These are phyloP conservation scores for Anas platyrhynchos DNA, from an alignment of 2,113 vertebrate species.

Conservation along the genomic window DNA sequence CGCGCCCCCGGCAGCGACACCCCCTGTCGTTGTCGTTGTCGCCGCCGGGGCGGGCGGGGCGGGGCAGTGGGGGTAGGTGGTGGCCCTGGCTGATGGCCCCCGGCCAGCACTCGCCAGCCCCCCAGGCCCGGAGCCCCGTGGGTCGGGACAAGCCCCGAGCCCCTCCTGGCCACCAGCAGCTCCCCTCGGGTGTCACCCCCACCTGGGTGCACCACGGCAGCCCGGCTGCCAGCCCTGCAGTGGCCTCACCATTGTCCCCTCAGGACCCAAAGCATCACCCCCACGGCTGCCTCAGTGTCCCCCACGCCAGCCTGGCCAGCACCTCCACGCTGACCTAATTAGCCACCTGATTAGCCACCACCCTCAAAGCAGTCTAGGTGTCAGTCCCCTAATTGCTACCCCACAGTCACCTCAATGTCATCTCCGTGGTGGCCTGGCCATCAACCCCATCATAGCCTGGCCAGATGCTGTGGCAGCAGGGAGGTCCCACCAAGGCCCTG, in stretches of 20 bases:
- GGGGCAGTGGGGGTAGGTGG: background rate
- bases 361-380: background rate
- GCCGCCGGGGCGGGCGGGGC: background rate
- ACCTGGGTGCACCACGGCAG: background rate
- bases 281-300: rapidly evolving
- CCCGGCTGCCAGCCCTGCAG: background rate
- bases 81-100: too few species aligned
- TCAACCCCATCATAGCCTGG: too few species aligned
- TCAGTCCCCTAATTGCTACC: background rate
- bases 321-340: background rate
- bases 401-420: too few species aligned
- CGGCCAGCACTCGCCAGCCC: too few species aligned
- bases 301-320: background rate
- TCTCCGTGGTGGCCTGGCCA: too few species aligned
- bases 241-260: background rate
- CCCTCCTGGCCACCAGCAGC: too few species aligned
- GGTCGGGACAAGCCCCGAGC: too few species aligned
- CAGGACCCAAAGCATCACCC: background rate
- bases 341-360: background rate
- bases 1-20: background rate
- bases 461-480: rapidly evolving
- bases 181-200: background rate
- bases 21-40: background rate
- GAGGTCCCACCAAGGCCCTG: background rate
- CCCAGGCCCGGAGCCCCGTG: too few species aligned